Evolutionary conservation across 2,113 vertebrate genomes (phyloP), one percentile per base, ranked within the genome.

Genomic region (Sturnus vulgaris): DNA sequence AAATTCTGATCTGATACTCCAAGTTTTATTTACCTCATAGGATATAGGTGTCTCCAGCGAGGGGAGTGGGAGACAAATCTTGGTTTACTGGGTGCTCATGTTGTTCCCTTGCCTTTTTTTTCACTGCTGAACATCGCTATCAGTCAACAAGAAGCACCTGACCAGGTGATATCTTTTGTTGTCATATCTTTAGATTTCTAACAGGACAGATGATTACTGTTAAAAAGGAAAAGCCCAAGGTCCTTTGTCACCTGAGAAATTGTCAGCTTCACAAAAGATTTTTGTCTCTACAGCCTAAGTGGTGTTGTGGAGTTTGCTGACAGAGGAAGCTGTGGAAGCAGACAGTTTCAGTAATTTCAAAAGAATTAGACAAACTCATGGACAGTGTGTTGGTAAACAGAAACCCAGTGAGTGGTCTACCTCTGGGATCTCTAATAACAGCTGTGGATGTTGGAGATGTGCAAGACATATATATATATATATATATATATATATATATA

Each of bases 1-100:
- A 95, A 96, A 79, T 84, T 93, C 96, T 97, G 94, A 96, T 90
- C 94, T 97, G 93, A 79, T 94, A 94, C 66, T 96, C 78, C 73
- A 95, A 85, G 40, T 68, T 88, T 88, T 93, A 94, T 90, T 93
- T 96, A 89, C 73, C 87, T 94, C 69, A 30, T 59, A 75, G 83
- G 28, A 35, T 52, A 82, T 81, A 87, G 79, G 78, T 80, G 57
- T 61, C 53, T 93, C 33, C 52, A 56, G 19, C 6, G 21, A 88
- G 84, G 82, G 37, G 2, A 33, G 17, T 53, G n/a, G 72, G 70
- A 86, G 37, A 77, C 2, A 75, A 81, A 71, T 64, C 33, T 75
- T 42, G 16, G 1, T 68, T 85, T 21, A 27, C 44, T 72, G 46
- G 22, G 17, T 60, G 28, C 13, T 64, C 18, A 17, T 11, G 9